Percentiles rank a stretch among this genome's conserved stretches.
These are phyloP conservation scores for Rhea americana DNA, from an alignment of 2,113 vertebrate genomes.

Conservation along the genomic window DNA sequence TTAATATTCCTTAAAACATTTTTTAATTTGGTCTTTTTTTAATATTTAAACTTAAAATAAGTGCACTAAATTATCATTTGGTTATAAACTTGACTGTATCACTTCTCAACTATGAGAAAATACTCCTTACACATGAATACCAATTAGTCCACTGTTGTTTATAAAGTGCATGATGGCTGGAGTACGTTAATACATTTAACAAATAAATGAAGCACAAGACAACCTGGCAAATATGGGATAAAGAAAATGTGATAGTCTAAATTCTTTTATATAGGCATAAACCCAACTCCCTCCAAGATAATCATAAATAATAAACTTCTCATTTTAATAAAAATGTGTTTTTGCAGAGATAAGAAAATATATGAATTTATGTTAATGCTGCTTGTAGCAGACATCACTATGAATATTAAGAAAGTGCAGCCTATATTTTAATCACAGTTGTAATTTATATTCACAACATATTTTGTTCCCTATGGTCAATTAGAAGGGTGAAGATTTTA, in stretches of 20 bases:
- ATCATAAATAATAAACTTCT: constrained; percentile 56
- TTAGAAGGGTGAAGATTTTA: constrained; percentile 49
- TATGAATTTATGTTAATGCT: constrained; percentile 55
- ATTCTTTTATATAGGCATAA: constrained; percentile 41
- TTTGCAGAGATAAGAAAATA: constrained; percentile 59
- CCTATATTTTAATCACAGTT: constrained; percentile 55
- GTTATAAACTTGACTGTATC: neutral
- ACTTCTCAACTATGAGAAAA: neutral
- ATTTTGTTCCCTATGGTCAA: constrained; percentile 62
- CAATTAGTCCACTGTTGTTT: constrained; percentile 32
- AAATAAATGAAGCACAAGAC: constrained; percentile 39
- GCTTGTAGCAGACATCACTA: constrained; percentile 19
- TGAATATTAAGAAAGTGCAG: constrained; percentile 43
- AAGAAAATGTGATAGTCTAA: constrained; percentile 36
- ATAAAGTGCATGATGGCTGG: constrained; percentile 32
- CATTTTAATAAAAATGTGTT: constrained; percentile 54
- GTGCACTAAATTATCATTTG: neutral
- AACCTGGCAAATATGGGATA: constrained; percentile 43
- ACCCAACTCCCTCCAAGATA: constrained; percentile 16
- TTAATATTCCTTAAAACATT: neutral
- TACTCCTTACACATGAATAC: constrained; percentile 21
- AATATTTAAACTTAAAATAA: neutral
- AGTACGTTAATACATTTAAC: constrained; percentile 46
- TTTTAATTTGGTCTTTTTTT: neutral
- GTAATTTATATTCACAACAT: constrained; percentile 56